Evolutionary conservation across 2,888 invertebrate species (phyloP), one percentile per base, ranked within the genome.

Genomic region (Clostera curtula): DNA sequence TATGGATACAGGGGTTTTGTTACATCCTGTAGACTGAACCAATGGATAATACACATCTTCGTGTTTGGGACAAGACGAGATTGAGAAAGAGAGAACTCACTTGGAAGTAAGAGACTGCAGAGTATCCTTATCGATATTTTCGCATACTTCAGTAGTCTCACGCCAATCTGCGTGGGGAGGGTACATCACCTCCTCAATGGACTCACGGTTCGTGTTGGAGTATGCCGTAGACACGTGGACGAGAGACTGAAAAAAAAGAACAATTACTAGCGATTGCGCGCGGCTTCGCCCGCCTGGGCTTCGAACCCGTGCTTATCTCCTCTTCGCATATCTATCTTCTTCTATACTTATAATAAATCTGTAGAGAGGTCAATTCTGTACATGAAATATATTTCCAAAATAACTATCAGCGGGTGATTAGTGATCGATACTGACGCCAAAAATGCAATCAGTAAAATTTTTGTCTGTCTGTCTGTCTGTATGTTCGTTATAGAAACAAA

Each of bases 211-310:
- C 3, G 92, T 91, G 67, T 97, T 94, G 4, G 93, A 90, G 64
- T 94, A 97, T 0, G 95, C 92, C 0, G 96, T 95, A 0, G 95
- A 96, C 0, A 96, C 90, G 65, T 97, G 95, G 1, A 95, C 77
- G 5, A 93, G 72, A 0, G 86, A 87, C 88, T 89, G 66, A 0
- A 60, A 54, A 25, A 9, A 12, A 13, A 20, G 10, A n/a, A 18
- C 10, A 1, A 13, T 6, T 17, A 12, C 9, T 3, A 4, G 2
- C 4, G 5, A 14, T 0, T 5, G 5, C 5, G 1, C 12, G 5
- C 2, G 1, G 2, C 4, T 4, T 15, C 15, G 15, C 6, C 15
- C n/a, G n/a, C n/a, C n/a, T n/a, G n/a, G n/a, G n/a, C n/a, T n/a
- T n/a, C n/a, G n/a, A n/a, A n/a, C n/a, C n/a, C n/a, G n/a, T n/a